Conservation (phyloP, 64 coral and sea anemone genomes). For the Anthopleura sola region DNA sequence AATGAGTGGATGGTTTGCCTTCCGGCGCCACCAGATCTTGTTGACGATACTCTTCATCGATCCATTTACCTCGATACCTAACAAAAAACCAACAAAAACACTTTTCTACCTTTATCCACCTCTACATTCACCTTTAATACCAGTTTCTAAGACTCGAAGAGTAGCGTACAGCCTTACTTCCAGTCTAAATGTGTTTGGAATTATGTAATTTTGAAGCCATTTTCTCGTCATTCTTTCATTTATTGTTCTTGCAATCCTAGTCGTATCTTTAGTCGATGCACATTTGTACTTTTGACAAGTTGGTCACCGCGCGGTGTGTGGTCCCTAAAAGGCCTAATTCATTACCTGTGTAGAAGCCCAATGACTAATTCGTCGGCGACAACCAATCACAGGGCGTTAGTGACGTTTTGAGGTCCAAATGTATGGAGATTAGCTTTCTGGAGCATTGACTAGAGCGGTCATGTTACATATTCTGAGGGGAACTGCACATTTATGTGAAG, state of each 20-base stretch:
- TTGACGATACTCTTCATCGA: neutral
- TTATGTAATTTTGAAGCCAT: neutral
- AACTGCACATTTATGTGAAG: slow-evolving; percentile 7
- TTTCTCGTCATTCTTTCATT: neutral
- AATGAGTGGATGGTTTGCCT: neutral
- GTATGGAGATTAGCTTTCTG: slow-evolving; percentile 24
- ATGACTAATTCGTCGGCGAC: neutral
- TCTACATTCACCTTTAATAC: neutral
- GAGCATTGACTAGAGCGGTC: slow-evolving; percentile 1
- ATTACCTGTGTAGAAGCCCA: slow-evolving; percentile 17
- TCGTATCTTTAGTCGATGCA: neutral
- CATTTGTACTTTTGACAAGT: slow-evolving; percentile 3
- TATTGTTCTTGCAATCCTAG: slow-evolving; percentile 20
- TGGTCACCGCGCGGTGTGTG: neutral
- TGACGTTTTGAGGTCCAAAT: slow-evolving; percentile 20
- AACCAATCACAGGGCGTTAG: slow-evolving; percentile 17
- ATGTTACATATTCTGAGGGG: slow-evolving; percentile 9
- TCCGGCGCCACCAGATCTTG: neutral
- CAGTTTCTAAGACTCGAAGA: neutral
- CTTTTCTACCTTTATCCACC: neutral
- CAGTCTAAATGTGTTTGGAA: neutral
- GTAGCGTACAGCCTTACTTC: neutral
- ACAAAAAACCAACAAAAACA: neutral
- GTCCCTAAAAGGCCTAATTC: slow-evolving; percentile 27
- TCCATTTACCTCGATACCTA: neutral